Base-by-base conservation (phyloP, 1,140 invertebrate species). In the Drosophila micromelanica region DNA sequence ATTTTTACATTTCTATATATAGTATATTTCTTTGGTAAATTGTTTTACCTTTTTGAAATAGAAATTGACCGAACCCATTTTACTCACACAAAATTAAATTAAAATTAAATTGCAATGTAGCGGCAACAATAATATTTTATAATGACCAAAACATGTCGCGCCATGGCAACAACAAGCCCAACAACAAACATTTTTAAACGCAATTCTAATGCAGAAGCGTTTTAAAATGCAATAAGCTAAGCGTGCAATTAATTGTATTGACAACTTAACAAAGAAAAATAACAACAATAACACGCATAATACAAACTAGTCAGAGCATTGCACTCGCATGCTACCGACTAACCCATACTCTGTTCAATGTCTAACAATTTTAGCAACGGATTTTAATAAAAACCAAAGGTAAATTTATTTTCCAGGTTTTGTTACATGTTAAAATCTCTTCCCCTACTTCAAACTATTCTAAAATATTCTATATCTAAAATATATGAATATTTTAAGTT, bases 91-190 rank as follows among this genome's bases (percentile, higher is more conserved):
- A 81, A 63, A 65, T 60, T 52, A 57, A 85, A 85, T 84, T 80
- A n/a, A 81, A 63, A 65, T 60, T 52, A 57, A 85, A 85, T 84
- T 80, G 74, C 80, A 80, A 77, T 85, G 67, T 76, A 73, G 63
- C 27, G 12, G 55, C 17, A 46, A 45, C 45, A 59, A 74, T 67
- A 78, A 78, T 23, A 23, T 23, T 23, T 72, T 75, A 68, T 87
- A 87, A 81, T 78, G 80, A 75, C 81, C 81, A 86, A 85, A 86
- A 86, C 81, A 85, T 86, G 81, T 86, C 81, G 81, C 79, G 69
- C 30, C 51, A 59, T 52, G 64, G 79, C 74, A 80, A 73, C 75
- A 78, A 62, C 56, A 68, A 69, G 57, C 27, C 27, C 27, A 11
- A 6, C 57, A 32, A 68, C 48, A 70, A 51, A 9, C 7, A 37